Evolutionary conservation across 2,888 invertebrate species (phyloP).

Genomic region (Enoplolaimus lenunculus): DNA sequence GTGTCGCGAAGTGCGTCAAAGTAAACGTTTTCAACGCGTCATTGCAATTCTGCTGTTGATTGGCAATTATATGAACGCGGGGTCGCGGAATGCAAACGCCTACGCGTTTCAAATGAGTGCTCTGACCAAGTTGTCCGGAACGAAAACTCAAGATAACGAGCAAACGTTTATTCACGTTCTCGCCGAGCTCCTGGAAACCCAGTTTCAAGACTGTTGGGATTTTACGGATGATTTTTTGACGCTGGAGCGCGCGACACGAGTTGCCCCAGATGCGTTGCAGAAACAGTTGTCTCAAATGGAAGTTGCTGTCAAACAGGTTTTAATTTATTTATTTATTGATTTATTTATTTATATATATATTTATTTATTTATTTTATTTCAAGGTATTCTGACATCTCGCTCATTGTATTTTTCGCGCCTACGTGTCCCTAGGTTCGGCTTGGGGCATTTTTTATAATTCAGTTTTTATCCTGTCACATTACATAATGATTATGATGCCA

Average conservation of each 20-base stretch:
- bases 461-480: no score
- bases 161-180: constrained; percentile 81
- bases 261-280: constrained; percentile 44
- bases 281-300: constrained; percentile 38
- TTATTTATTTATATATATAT: no score
- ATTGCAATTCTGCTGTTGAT: constrained; percentile 72
- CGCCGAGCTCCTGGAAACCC: constrained; percentile 68
- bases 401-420: no score
- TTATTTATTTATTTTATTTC: no score
- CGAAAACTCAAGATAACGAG: constrained; percentile 77
- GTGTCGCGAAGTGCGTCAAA: constrained; percentile 49
- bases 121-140: constrained; percentile 58
- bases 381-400: no score
- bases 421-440: no score
- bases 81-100: constrained; percentile 70
- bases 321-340: no score
- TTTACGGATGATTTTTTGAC: constrained; percentile 79
- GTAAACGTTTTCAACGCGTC: constrained; percentile 74
- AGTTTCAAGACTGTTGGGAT: constrained; percentile 66
- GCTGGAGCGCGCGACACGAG: constrained; percentile 64
- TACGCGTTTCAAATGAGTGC: constrained; percentile 93
- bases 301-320: constrained; percentile 27
- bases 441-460: no score
- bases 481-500: no score
- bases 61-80: constrained; percentile 93